phyloP scores from a whole-genome alignment of 2,797 vertebrate genomes.

The Rhinogobio ventralis region DNA sequence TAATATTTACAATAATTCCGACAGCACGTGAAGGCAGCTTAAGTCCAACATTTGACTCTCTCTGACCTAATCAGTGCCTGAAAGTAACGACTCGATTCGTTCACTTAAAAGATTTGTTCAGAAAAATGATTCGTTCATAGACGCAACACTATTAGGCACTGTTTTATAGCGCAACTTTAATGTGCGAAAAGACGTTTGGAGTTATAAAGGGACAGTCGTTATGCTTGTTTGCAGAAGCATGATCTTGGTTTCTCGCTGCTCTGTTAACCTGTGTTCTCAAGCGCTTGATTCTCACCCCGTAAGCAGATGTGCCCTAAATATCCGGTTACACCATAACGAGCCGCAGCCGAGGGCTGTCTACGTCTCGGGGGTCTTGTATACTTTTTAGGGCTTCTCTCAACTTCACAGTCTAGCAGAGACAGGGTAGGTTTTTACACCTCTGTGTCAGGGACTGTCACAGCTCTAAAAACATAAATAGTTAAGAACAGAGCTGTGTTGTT shows the following conservation, averaged over 20 bases:
- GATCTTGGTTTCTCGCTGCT: slow-evolving; percentile 32
- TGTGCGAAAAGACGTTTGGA: slow-evolving; percentile 2
- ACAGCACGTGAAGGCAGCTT: too few relatives aligned
- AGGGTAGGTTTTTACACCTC: slow-evolving; percentile 26
- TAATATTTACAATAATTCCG: too few relatives aligned
- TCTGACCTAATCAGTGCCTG: neutral
- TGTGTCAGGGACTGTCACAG: slow-evolving; percentile 26
- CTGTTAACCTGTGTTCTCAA: slow-evolving; percentile 54
- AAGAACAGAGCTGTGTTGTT: slow-evolving; percentile 25
- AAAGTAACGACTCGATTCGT: neutral
- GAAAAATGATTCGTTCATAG: neutral
- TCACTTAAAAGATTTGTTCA: neutral
- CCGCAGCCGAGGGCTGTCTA: slow-evolving; percentile 20
- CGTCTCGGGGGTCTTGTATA: neutral
- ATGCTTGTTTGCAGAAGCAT: slow-evolving; percentile 8
- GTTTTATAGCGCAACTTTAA: slow-evolving; percentile 1
- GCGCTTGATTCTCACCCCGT: slow-evolving; percentile 56
- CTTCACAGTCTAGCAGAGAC: slow-evolving; percentile 4
- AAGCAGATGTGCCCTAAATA: slow-evolving; percentile 76
- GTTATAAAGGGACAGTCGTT: neutral
- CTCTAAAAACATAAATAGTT: neutral
- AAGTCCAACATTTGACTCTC: neutral
- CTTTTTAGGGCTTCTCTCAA: slow-evolving; percentile 23
- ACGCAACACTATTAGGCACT: neutral
- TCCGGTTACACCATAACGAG: slow-evolving; percentile 64